Evolutionary conservation across 2,888 invertebrate species (phyloP), one percentile per base, ranked within the genome.

Genomic region (Drosophila emarginata): DNA sequence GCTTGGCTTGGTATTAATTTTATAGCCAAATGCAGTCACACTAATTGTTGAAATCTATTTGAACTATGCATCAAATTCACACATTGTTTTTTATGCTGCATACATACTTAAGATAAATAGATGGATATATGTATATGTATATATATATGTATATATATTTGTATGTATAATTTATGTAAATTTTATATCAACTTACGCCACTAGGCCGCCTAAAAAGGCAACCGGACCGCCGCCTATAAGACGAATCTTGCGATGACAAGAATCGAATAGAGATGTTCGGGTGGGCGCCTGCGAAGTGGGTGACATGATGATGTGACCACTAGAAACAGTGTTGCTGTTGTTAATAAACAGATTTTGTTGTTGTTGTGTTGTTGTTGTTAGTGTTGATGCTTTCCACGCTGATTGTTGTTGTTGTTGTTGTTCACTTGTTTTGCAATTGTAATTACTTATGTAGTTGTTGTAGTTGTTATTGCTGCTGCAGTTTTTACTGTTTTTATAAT

Each of bases 181-280:
- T 45, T 45, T 45, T 45, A 45, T 45, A 12, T 45, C 21, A 83
- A 93, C 95, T 95, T 93, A 95, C 95, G 95, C 94, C 91, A 95
- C 95, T 88, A 95, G 93, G 88, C 95, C 95, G 88, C 94, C 94
- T 77, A 94, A 92, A 91, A 94, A 94, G 78, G 94, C 94, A 76
- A 94, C 94, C 51, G 94, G 94, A 64, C 94, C 94, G 72, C 94
- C 94, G 83, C 95, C 94, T 90, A 95, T 94, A 88, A 95, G 93
- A 79, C 95, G 93, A 89, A 95, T 95, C 93, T 95, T 95, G 90
- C 94, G 93, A 92, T 95, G 95, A 91, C 95, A 95, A 86, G 95
- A 94, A 92, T 95, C 95, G 91, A 95, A 94, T 54, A 95, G 93
- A 76, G 95, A 95, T 75, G 94, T 93, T 75, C 94, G 92, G 78